Base-by-base conservation (phyloP, 2,888 invertebrate genomes). In the Hoplodrina blanda region DNA sequence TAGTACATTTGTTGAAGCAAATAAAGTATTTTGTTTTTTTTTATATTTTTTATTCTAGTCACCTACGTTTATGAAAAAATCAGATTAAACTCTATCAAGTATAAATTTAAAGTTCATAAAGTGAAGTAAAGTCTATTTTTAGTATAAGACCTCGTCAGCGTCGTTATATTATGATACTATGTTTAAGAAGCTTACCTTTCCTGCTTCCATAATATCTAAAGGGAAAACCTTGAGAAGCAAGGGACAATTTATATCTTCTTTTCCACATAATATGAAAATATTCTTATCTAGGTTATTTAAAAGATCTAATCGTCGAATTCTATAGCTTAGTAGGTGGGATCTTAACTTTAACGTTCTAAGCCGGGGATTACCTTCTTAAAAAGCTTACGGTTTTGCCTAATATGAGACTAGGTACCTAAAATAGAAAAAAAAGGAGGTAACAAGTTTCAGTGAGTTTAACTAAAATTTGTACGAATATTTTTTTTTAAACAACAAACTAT, bases 131-230 rank as follows among this genome's bases (percentile, higher is more conserved):
- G 8, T 37, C 5, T 61, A 37, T 41, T 52, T 30, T 19, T 44
- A 41, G 8, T 52, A 6, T 7, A 44, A 59, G 19, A 11, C 25
- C 37, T 37, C 19, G 20, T 19, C 44, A 13, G 53, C 4, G 5
- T 11, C 10, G 7, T 54, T 46, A 15, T n/a, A n/a, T 37, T 30
- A 15, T 17, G 11, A 17, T 8, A 25, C 6, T 10, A 15, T 46
- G 13, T 57, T 33, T 46, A 57, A 46, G 15, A 61, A 55, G 37
- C 46, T 68, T 37, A 55, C 20, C 19, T 33, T 52, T 41, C 10
- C n/a, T 33, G 3, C 25, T 50, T 7, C 7, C 13, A 30, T 53
- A 53, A 20, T 46, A 33, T 1, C 13, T 20, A n/a, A 30, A 69
- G 20, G 30, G 8, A 13, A 41, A 67, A 13, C 1, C 19, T 50